A percentile compares a stretch with the other conserved stretches of the same genome.
phyloP scores from a whole-genome alignment of 2,888 invertebrate genomes.

The Galerucella pusilla region DNA sequence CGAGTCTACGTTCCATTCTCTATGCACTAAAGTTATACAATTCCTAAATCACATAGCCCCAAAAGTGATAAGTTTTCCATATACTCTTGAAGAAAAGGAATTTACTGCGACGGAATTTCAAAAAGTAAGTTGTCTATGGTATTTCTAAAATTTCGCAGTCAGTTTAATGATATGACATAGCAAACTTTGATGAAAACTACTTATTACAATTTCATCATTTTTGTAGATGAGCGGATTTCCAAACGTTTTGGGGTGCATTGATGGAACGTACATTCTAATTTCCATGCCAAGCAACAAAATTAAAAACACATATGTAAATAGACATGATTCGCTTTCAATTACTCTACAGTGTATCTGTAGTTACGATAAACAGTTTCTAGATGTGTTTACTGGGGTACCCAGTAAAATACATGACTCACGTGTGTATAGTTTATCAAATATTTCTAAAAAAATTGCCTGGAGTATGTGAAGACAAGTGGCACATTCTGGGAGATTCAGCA shows the following conservation, averaged over 20 bases:
- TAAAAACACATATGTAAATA: conserved; percentile 50
- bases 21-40: conserved; percentile 20
- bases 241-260: conserved; percentile 46
- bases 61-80: conserved; percentile 20
- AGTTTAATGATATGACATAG: no score
- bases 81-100: conserved; percentile 21
- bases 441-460: conserved; percentile 37
- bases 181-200: no score
- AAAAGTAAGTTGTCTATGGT: neutral
- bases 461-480: conserved; percentile 40
- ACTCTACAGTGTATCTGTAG: conserved; percentile 56
- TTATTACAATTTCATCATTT: neutral
- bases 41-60: conserved; percentile 16
- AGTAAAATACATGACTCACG: conserved; percentile 55
- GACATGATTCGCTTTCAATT: conserved; percentile 39
- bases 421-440: conserved; percentile 49
- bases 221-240: conserved; percentile 42
- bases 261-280: conserved; percentile 47
- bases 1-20: conserved; percentile 22
- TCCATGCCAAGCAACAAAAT: conserved; percentile 48
- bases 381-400: conserved; percentile 53
- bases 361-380: conserved; percentile 48
- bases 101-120: conserved; percentile 17
- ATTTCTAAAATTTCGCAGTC: neutral
- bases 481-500: conserved; percentile 53